Base-by-base conservation (phyloP, 2,797 vertebrate genomes). In the Mus spretus region DNA sequence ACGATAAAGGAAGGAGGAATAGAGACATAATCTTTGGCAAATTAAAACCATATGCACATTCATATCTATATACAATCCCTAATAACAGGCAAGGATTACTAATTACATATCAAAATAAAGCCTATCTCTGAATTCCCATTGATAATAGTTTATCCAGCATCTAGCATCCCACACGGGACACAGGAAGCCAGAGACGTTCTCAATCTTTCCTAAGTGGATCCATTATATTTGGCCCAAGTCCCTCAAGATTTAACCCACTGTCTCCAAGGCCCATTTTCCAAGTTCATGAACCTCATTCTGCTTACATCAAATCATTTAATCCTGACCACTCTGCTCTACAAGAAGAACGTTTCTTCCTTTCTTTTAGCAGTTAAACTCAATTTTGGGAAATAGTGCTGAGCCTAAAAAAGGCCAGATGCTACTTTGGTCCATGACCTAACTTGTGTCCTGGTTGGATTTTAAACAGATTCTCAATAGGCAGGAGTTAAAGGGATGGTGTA, bases 21-120 rank as follows among this genome's bases (percentile, higher is more conserved):
- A 31, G 88, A 96, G 61, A 90, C 3, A 78, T 11, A 90, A 24
- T 47, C 63, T 55, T 89, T 67, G 44, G 34, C 85, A 83, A 55
- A 88, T 50, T 93, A 87, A 95, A 95, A 61, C 89, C 82, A 61
- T 22, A 19, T 87, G 17, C 17, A 81, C 61, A 96, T n/a, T 26
- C 37, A 65, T 15, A n/a, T 40, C 34, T 34, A 70, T 50, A 59
- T 19, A 87, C 67, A 19, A 95, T 80, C 26, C 34, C 57, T 67
- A 85, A 80, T 72, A 84, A 34, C 0, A 26, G 34, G 83, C 24
- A 89, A 34, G 80, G 34, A 82, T 40, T 72, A 61, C 13, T 91
- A 72, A 91, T 67, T 77, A 59, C 74, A 89, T 59, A 50, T 57
- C 78, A 47, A 94, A 77, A 89, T 44, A 83, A 65, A 13, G 8